Evolutionary conservation across 2,113 vertebrate species (phyloP), one percentile per base, ranked within the genome.

Genomic region (Pangasianodon hypophthalmus): DNA sequence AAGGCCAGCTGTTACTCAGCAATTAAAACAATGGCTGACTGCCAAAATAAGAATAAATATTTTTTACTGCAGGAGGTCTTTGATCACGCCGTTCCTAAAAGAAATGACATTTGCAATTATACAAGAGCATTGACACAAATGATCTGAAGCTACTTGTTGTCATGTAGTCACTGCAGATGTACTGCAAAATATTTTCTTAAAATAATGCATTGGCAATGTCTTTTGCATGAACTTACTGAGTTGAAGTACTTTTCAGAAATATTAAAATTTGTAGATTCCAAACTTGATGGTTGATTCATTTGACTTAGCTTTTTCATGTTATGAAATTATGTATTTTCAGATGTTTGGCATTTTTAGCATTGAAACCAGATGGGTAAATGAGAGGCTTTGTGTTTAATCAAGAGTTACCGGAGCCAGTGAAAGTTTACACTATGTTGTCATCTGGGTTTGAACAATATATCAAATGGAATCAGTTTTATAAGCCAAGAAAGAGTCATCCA

Each of bases 111-210:
- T 54, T 84, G 37, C 41, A 84, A 21, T 71, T 56, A 69, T 24
- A 88, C 26, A 16, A 41, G 13, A 54, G 79, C 48, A 83, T 9
- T 73, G 50, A 56, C 32, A 41, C 41, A 29, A 62, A 44, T 77
- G 91, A 92, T 92, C 92, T 93, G 32, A 90, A 9, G 90, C 86
- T 46, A 46, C 41, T 37, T 71, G 69, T 37, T 71, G 32, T 77
- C 32, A 44, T 73, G 44, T 8, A 46, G 8, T 77, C 41, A 44
- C 18, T 24, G 41, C 41, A 77, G 1, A 71, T 71, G 41, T 73
- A 18, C 21, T 75, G 37, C 41, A 77, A 46, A 26, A 41, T 37
- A 73, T 73, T 19, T 19, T 62, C 24, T 29, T 37, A 18, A 13
- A 21, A 77, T 77, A 44, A 26, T 24, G 3, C 8, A 24, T 3